A percentile compares a stretch with the other conserved stretches of the same genome.
phyloP scores from a whole-genome alignment of 1,140 invertebrate species.

The Anadara kagoshimensis region DNA sequence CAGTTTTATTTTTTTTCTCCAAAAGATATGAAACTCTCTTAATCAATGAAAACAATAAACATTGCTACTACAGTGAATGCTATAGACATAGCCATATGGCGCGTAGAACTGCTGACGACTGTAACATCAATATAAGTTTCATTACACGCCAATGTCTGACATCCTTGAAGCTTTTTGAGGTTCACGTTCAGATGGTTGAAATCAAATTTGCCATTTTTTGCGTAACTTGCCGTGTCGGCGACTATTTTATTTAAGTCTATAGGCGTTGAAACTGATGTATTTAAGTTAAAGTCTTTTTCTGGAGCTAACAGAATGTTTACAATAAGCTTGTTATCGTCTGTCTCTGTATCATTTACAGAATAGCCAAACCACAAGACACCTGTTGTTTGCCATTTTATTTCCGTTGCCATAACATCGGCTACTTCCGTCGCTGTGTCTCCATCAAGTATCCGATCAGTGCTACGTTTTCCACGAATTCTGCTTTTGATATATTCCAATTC shows the following conservation, averaged over 20 bases:
- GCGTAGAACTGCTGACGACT: too few relatives aligned
- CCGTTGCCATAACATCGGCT: background rate
- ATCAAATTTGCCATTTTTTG: background rate
- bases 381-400: background rate
- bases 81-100: too few relatives aligned
- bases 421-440: background rate
- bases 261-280: background rate
- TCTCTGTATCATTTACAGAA: background rate
- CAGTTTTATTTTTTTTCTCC: too few relatives aligned
- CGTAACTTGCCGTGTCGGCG: background rate
- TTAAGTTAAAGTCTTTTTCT: background rate
- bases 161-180: too few relatives aligned
- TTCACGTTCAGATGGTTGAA: too few relatives aligned
- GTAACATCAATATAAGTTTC: too few relatives aligned
- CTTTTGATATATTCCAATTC: background rate
- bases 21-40: too few relatives aligned
- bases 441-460: background rate
- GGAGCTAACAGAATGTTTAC: slow-evolving; percentile 4
- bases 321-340: background rate
- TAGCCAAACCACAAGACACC: slow-evolving; percentile 18
- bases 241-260: background rate
- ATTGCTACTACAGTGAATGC: too few relatives aligned
- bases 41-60: too few relatives aligned
- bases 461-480: background rate
- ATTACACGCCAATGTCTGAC: too few relatives aligned